Evolutionary conservation across 2,888 invertebrate genomes (phyloP), one percentile per base, ranked within the genome.

Genomic region (Venusia cambrica): DNA sequence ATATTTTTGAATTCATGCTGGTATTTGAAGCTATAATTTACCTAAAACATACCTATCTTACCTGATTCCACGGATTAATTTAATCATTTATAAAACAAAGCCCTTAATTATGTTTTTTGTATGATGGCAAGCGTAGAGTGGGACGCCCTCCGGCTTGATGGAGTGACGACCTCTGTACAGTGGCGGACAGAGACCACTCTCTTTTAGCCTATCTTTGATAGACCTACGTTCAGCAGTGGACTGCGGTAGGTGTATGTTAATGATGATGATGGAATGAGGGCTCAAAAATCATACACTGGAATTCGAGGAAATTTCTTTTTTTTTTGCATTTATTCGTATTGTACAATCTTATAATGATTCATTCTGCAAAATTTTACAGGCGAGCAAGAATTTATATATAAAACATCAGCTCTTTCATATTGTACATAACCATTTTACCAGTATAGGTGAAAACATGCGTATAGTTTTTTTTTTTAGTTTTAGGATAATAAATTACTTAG

Each of bases 361-460:
- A 84, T 87, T 87, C 87, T 87, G 87, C 87, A 87, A 87, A 87
- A 85, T 87, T 84, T 84, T 88, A 88, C 88, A 87, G 79, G 87
- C 88, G 87, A 87, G 85, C 87, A 85, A 87, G 87, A 87, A 87
- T 87, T 88, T 85, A 85, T 87, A 85, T 88, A 88, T 84, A 88
- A 88, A 88, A 88, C 85, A 78, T 79, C 78, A 85, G 85, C 84
- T 85, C 84, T 75, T 83, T 79, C 83, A 69, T 84, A 85, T 85
- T 83, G 79, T 87, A 87, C 84, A 85, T 87, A 85, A 87, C 84
- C 85, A 80, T 83, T 84, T 73, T 84, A 84, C 84, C 83, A 84
- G 84, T 83, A 87, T 87, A 83, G 87, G 85, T 88, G 87, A 87
- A 87, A 88, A 87, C 87, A 87, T 87, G 88, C 87, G 81, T 88